Evolutionary conservation across 1,140 invertebrate species (phyloP).

Genomic region (Hycleus cichorii): DNA sequence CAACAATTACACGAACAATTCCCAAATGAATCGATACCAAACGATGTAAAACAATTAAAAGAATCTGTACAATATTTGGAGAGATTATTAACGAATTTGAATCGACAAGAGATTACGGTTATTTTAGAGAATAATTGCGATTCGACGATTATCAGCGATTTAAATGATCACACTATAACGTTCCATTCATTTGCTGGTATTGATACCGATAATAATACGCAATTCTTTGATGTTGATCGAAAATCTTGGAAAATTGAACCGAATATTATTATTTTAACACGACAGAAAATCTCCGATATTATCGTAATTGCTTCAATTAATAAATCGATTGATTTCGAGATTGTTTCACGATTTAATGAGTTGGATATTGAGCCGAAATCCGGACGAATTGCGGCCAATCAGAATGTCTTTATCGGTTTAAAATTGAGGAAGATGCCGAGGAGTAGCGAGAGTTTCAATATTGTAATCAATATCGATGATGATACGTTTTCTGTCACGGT

Average conservation of each 20-base stretch:
- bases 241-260: constrained; percentile 26
- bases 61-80: constrained; percentile 18
- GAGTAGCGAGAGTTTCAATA: constrained; percentile 14
- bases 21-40: constrained; percentile 24
- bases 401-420: constrained; percentile 19
- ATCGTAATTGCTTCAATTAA: constrained; percentile 20
- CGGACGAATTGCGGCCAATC: constrained; percentile 20
- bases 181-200: constrained; percentile 20
- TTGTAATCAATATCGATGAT: constrained; percentile 25
- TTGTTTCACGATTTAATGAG: constrained; percentile 13
- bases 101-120: constrained; percentile 23
- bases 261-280: constrained; percentile 19
- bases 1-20: constrained; percentile 23
- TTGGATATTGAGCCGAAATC: constrained; percentile 16
- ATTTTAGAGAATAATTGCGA: constrained; percentile 30
- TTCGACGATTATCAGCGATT: constrained; percentile 20
- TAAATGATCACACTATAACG: constrained; percentile 25
- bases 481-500: constrained; percentile 24
- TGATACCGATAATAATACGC: constrained; percentile 19
- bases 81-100: constrained; percentile 20
- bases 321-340: constrained; percentile 20
- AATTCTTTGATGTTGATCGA: not conserved
- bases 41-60: constrained; percentile 22
- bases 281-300: constrained; percentile 22
- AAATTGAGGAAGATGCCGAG: not conserved